These are phyloP conservation scores for Mystacornis crossleyi DNA, from an alignment of 2,113 vertebrate genomes.

Conservation along the genomic window DNA sequence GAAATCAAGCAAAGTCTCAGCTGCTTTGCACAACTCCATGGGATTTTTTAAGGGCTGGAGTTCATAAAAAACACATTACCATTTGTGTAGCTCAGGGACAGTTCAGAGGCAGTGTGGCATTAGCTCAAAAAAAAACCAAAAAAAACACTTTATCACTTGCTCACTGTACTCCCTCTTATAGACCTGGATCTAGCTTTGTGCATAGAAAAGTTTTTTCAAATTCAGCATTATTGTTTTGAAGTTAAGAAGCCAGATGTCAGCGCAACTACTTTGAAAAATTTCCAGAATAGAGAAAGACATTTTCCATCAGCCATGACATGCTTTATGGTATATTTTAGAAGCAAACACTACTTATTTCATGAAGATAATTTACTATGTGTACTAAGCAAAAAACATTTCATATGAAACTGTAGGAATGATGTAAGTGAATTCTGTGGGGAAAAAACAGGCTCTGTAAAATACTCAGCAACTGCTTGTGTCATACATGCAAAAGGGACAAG, in stretches of 20 bases:
- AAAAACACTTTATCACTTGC: background rate
- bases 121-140: background rate
- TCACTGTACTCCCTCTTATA: background rate
- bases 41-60: background rate
- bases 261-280: background rate
- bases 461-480: background rate
- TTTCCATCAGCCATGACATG: background rate
- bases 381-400: background rate
- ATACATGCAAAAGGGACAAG: background rate
- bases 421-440: background rate
- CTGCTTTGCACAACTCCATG: background rate
- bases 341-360: background rate
- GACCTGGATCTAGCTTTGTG: background rate
- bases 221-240: background rate
- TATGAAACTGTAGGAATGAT: background rate
- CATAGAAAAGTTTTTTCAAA: background rate
- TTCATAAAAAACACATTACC: background rate
- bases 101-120: background rate
- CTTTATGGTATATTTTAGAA: background rate
- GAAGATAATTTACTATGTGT: background rate
- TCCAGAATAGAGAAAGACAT: background rate
- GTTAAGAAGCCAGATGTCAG: background rate
- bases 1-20: background rate
- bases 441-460: background rate
- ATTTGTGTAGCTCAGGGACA: background rate